Conservation (phyloP, 2,113 vertebrate species). For the Dicentrarchus labrax region DNA sequence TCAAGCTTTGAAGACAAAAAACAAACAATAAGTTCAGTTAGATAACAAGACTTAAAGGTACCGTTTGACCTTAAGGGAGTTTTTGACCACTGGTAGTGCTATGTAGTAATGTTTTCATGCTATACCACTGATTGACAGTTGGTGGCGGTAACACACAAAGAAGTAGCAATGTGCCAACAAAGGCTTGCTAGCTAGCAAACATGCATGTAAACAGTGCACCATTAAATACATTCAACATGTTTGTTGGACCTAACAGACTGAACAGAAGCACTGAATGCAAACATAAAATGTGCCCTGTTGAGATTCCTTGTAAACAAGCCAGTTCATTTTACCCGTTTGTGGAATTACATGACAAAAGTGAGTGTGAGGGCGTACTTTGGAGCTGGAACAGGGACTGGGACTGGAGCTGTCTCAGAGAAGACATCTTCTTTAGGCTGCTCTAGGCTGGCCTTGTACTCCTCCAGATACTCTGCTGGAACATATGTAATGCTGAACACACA, state of each 20-base stretch:
- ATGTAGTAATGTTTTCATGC: neutral
- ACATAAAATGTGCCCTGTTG: too few relatives aligned
- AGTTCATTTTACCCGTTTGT: too few relatives aligned
- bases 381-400: slow-evolving; percentile 22
- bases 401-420: slow-evolving; percentile 53
- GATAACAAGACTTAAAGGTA: neutral
- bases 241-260: neutral
- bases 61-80: neutral
- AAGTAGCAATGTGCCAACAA: too few relatives aligned
- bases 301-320: too few relatives aligned
- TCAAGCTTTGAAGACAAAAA: neutral
- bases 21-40: neutral
- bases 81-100: neutral
- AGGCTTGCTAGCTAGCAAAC: neutral
- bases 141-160: neutral
- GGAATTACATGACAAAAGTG: neutral
- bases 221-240: neutral
- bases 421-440: slow-evolving; percentile 80
- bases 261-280: neutral
- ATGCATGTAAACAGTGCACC: neutral
- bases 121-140: neutral
- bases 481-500: slow-evolving; percentile 91
- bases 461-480: slow-evolving; percentile 92
- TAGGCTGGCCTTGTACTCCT: slow-evolving; percentile 89
- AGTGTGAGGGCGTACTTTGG: slow-evolving; percentile 67